Evolutionary conservation across 2,888 invertebrate genomes (phyloP), one percentile per base, ranked within the genome.

Genomic region (Parelbella ahira): DNA sequence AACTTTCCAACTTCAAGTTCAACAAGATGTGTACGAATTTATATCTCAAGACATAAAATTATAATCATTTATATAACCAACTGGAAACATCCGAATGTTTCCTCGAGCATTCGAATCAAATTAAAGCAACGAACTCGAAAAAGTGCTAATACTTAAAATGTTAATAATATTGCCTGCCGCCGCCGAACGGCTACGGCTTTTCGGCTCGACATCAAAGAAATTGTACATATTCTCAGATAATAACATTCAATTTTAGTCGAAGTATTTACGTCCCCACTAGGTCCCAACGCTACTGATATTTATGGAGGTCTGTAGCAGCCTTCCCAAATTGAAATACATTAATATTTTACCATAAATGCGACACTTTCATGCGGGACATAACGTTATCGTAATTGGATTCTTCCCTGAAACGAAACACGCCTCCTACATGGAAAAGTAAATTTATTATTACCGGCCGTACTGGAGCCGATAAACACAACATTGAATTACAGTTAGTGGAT

Each of bases 301-400:
- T 87, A 87, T 86, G 78, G 79, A 77, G 84, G 86, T 86, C 78
- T 81, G 72, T 73, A 76, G 73, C 75, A 76, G 74, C 73, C 75
- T 73, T 67, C 68, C 81, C 82, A 83, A 87, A 87, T 86, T 87
- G 86, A 86, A 87, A 87, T 83, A 86, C 83, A 87, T 87, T 87
- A 84, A 87, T 87, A 87, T 86, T 82, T 84, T 82, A 86, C 81
- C 83, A 84, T 83, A 84, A 86, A 84, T 74, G 83, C 82, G 86
- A 87, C 86, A 84, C 77, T 84, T 86, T 82, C 82, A 75, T 76
- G 77, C 76, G 77, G 69, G 73, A 81, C 83, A 81, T 82, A 82
- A 80, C 83, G 80, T 80, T 84, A 82, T 80, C 83, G 78, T 84
- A 86, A 86, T 84, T 84, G 84, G 77, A 80, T 86, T 83, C 82